Percentiles rank a stretch among this genome's conserved stretches.
Conservation (phyloP, 2,888 invertebrate genomes). For the Heliconius aoede region DNA sequence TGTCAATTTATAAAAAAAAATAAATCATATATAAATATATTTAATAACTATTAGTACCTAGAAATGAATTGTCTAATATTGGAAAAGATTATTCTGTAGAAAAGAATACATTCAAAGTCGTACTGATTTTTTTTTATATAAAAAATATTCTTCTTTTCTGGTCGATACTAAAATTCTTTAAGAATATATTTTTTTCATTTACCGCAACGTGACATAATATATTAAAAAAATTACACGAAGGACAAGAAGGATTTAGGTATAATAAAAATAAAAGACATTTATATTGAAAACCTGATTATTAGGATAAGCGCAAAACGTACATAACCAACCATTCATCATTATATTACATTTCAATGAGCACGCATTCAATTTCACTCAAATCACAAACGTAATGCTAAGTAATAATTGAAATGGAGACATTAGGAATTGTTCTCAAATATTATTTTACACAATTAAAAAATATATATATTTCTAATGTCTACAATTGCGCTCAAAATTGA, state of each 20-base stretch:
- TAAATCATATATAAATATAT: conserved; percentile 28
- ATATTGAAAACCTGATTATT: conserved; percentile 81
- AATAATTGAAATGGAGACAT: conserved; percentile 14
- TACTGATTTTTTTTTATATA: neutral
- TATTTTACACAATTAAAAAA: neutral
- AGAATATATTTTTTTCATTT: neutral
- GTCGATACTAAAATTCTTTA: neutral
- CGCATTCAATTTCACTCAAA: conserved; percentile 45
- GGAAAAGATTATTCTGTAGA: neutral
- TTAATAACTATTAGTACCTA: conserved; percentile 11
- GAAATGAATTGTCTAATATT: neutral
- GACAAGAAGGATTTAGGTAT: neutral
- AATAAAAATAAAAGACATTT: conserved; percentile 68
- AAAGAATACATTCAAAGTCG: neutral
- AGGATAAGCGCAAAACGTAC: conserved; percentile 78
- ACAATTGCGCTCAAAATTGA: conserved; percentile 9
- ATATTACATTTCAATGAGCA: conserved; percentile 49
- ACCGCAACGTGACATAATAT: conserved; percentile 44
- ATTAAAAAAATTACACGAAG: neutral
- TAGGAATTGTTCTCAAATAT: neutral
- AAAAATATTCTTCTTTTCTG: neutral
- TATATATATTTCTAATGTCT: conserved; percentile 12
- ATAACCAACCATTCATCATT: conserved; percentile 50
- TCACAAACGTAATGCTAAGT: conserved; percentile 32
- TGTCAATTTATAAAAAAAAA: conserved; percentile 41